phyloP scores from a whole-genome alignment of 2,888 invertebrate species.

The Hirtodrosophila histrioides region DNA sequence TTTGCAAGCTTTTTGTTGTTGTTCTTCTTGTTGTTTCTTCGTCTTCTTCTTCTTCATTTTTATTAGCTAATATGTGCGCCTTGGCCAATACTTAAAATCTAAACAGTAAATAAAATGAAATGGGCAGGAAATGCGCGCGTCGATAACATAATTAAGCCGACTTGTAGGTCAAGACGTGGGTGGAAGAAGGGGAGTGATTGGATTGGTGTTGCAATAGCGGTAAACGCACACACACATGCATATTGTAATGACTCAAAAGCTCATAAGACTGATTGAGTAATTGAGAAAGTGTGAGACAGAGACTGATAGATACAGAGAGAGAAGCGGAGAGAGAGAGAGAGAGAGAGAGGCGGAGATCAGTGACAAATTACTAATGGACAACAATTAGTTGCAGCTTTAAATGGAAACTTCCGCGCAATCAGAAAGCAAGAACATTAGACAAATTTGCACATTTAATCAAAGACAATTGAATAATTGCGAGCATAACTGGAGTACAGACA shows the following conservation, averaged over 20 bases:
- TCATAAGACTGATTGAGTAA: slow-evolving; percentile 40
- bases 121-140: slow-evolving; percentile 69
- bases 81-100: slow-evolving; percentile 57
- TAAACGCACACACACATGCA: slow-evolving; percentile 37
- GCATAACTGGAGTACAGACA: slow-evolving; percentile 43
- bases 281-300: slow-evolving; percentile 54
- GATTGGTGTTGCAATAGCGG: slow-evolving; percentile 51
- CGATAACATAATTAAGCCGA: slow-evolving; percentile 48
- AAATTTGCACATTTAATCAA: slow-evolving; percentile 81
- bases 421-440: slow-evolving; percentile 59
- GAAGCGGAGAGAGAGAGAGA: background rate
- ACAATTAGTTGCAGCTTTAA: slow-evolving; percentile 61
- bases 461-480: slow-evolving; percentile 79
- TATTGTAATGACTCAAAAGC: slow-evolving; percentile 33
- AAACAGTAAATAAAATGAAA: slow-evolving; percentile 64
- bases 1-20: slow-evolving; percentile 47
- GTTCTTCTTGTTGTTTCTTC: slow-evolving; percentile 23
- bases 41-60: slow-evolving; percentile 27
- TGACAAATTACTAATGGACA: slow-evolving; percentile 59
- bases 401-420: slow-evolving; percentile 57
- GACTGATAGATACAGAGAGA: background rate
- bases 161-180: slow-evolving; percentile 74
- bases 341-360: slow-evolving; percentile 43
- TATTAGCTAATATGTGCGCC: slow-evolving; percentile 57
- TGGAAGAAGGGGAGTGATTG: slow-evolving; percentile 9